Base-by-base conservation (phyloP, 2,888 invertebrate species). In the Exephanes ischioxanthus region DNA sequence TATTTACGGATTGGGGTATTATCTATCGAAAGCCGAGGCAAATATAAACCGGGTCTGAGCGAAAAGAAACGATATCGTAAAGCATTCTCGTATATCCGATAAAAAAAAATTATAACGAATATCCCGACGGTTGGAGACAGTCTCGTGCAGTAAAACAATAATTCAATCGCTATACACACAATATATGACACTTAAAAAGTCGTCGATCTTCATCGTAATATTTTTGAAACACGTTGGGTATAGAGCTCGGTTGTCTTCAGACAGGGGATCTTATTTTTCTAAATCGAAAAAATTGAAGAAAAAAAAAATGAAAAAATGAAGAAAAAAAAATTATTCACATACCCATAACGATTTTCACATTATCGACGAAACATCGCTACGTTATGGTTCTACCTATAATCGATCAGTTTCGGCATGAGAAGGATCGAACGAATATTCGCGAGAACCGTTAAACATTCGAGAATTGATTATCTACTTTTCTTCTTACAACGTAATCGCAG, bases 141-240 rank as follows among this genome's bases (percentile, higher is more conserved):
- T 79, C 71, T 70, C 71, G 58, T 79, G 63, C 66, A 30, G 75
- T 82, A 85, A 85, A 85, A 85, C 51, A 66, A 48, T 72, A 51
- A 72, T 77, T 75, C 68, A 33, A 58, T 85, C 66, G 82, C 71
- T 79, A 67, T 68, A 81, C 51, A 73, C 58, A 53, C 41, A 41
- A 63, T 67, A 63, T 67, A 77, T 26, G 48, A 68, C n/a, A 73
- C 33, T 80, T 51, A 72, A 73, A 83, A 83, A 55, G 45, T 37
- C 41, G 58, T 41, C 26, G 53, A 41, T 67, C 6, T 67, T 48
- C n/a, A 19, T 77, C 61, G 48, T 22, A 73, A 78, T 45, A 81
- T 61, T 30, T 73, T 63, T 30, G 37, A 70, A 75, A 81, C n/a
- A 53, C 71, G 26, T 66, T n/a, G 19, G 48, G 30, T 72, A 68